A percentile compares a stretch with the other conserved stretches of the same genome.
These are phyloP conservation scores for Melanophora roralis DNA, from an alignment of 2,888 invertebrate genomes.

Conservation along the genomic window DNA sequence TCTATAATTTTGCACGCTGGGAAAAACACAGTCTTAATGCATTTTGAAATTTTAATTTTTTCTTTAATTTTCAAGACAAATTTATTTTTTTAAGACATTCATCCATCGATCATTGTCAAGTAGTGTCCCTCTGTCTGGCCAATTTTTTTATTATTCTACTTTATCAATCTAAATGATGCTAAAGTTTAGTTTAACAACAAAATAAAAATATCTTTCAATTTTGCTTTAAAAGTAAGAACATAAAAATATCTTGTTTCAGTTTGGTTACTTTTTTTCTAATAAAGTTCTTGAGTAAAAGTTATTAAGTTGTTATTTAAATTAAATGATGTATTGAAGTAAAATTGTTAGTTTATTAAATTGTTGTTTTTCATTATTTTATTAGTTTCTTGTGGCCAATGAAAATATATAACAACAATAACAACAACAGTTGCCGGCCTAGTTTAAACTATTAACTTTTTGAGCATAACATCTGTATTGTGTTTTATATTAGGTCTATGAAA, in stretches of 20 bases:
- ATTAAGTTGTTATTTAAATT: slow-evolving; percentile 57
- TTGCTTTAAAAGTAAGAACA: slow-evolving; percentile 12
- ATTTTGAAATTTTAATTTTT: neutral
- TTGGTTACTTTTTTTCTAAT: slow-evolving; percentile 16
- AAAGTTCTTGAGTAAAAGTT: slow-evolving; percentile 44
- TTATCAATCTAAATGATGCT: slow-evolving; percentile 12
- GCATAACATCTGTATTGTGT: slow-evolving; percentile 55
- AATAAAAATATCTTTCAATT: neutral
- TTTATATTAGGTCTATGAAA: slow-evolving; percentile 49
- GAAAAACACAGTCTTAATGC: no score
- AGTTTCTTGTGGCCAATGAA: slow-evolving; percentile 11
- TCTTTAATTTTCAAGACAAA: slow-evolving; percentile 49
- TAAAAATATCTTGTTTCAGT: slow-evolving; percentile 17
- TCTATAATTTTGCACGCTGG: no score
- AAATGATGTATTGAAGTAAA: slow-evolving; percentile 59
- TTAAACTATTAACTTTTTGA: slow-evolving; percentile 58
- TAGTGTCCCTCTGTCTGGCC: neutral
- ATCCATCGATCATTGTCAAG: slow-evolving; percentile 62
- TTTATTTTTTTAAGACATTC: no score
- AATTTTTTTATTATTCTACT: slow-evolving; percentile 4
- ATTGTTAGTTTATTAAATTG: neutral
- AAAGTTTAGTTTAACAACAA: neutral
- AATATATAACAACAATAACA: neutral
- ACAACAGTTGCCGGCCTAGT: neutral
- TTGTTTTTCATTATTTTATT: slow-evolving; percentile 13